Evolutionary conservation across 1,140 invertebrate species (phyloP).

Genomic region (Solen grandis): DNA sequence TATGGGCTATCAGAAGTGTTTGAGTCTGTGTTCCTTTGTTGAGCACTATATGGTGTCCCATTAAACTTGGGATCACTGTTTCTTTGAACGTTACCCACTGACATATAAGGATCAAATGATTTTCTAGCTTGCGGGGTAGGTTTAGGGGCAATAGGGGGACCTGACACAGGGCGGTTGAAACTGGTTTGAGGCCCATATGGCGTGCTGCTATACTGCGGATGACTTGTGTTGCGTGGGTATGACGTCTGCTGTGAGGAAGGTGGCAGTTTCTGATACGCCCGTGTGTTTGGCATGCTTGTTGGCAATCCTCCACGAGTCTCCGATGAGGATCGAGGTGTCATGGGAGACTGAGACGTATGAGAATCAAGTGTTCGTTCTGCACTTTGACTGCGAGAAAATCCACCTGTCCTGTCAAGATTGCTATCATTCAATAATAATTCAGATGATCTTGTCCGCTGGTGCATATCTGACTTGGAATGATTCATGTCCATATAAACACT

Average conservation of each 20-base stretch:
- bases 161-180: not conserved
- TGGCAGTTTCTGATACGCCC: not conserved
- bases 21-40: too few relatives aligned
- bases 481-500: slow-evolving; percentile 59
- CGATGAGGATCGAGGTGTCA: slow-evolving; percentile 7
- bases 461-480: slow-evolving; percentile 29
- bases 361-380: slow-evolving; percentile 58
- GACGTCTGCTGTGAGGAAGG: not conserved
- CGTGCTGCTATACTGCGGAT: slow-evolving; percentile 17
- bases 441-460: slow-evolving; percentile 64
- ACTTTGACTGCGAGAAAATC: slow-evolving; percentile 59
- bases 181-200: slow-evolving; percentile 15
- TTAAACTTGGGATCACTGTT: slow-evolving; percentile 14
- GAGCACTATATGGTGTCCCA: not conserved
- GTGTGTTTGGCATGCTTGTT: not conserved
- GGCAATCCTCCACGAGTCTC: slow-evolving; percentile 15
- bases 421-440: slow-evolving; percentile 64
- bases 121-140: slow-evolving; percentile 22
- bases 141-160: slow-evolving; percentile 42
- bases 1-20: slow-evolving; percentile 29
- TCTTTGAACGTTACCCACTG: slow-evolving; percentile 35
- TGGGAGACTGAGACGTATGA: not conserved
- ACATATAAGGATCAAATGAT: slow-evolving; percentile 52
- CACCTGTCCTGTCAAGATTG: slow-evolving; percentile 41
- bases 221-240: not conserved